phyloP scores from a whole-genome alignment of 2,888 invertebrate species.

The Mesochorus sp. region DNA sequence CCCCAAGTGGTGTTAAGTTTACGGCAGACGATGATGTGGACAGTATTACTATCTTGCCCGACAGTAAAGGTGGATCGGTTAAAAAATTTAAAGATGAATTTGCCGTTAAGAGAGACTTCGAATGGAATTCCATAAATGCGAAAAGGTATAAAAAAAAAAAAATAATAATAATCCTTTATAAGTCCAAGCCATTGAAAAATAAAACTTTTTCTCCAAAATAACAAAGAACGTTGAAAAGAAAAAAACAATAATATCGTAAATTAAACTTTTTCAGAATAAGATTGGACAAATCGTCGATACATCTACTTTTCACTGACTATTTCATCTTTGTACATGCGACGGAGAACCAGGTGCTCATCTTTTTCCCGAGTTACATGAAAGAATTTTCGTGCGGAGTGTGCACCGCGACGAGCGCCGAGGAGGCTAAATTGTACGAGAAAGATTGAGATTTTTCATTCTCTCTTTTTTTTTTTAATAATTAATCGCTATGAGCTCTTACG shows the following conservation, averaged over 20 bases:
- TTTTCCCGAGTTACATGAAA: slow-evolving; percentile 77
- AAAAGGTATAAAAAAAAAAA: slow-evolving; percentile 74
- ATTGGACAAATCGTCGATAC: slow-evolving; percentile 70
- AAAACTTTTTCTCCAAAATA: too few species aligned
- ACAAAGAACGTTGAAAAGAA: neutral
- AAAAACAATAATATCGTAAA: neutral
- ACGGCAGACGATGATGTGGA: slow-evolving; percentile 75
- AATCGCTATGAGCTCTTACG: too few species aligned
- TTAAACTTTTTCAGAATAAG: slow-evolving; percentile 70
- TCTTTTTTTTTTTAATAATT: too few species aligned
- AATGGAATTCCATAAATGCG: slow-evolving; percentile 72
- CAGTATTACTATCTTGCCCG: slow-evolving; percentile 71
- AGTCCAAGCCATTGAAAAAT: too few species aligned
- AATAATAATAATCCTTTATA: too few species aligned
- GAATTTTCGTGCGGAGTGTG: slow-evolving; percentile 79
- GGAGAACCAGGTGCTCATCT: slow-evolving; percentile 75
- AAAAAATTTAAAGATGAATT: slow-evolving; percentile 75
- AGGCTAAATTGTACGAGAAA: slow-evolving; percentile 63
- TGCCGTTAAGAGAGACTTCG: slow-evolving; percentile 70
- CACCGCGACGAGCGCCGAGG: slow-evolving; percentile 61
- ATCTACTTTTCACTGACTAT: slow-evolving; percentile 74
- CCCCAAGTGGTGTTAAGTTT: slow-evolving; percentile 68
- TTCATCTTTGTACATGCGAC: slow-evolving; percentile 78
- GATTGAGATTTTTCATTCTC: slow-evolving; percentile 49
- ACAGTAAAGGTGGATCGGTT: slow-evolving; percentile 69